Evolutionary conservation across 2,888 invertebrate genomes (phyloP), one percentile per base, ranked within the genome.

Genomic region (Brachyopa scutellaris): DNA sequence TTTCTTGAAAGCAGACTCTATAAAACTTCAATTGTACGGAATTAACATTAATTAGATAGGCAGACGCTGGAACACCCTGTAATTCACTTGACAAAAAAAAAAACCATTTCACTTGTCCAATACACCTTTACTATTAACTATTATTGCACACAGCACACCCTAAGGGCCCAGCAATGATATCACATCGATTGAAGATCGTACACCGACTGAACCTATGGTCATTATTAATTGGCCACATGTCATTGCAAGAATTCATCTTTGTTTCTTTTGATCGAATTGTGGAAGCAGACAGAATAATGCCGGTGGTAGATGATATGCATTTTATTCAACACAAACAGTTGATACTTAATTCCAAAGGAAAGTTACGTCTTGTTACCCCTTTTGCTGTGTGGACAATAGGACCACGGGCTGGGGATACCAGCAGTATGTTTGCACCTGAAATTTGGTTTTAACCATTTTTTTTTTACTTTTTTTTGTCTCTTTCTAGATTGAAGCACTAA

Each of bases 161-260:
- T n/a, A n/a, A n/a, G n/a, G n/a, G n/a, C n/a, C n/a, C n/a, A n/a
- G n/a, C n/a, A 33, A 31, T 31, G 33, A 31, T 26, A 40, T 42
- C 61, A 42, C 13, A 15, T 29, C 29, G 40, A 38, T 21, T 38
- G 36, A 15, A 21, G 17, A 11, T 31, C 40, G 21, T 29, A 29
- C 36, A 13, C 38, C n/a, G n/a, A n/a, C n/a, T 72, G 66, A 66
- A 53, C 53, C 53, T 40, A 70, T 33, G 62, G 70, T 59, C 7
- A 15, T 40, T 42, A 8, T 15, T n/a, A 26, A 21, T 45, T 51
- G 40, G 8, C 45, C 45, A 38, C 64, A 38, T 45, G 53, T 26
- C 17, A 36, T 57, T 49, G 64, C 72, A 78, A 72, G 66, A 78
- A 78, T 72, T 80, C 55, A 55, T 55, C 4, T 15, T 57, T 80